Evolutionary conservation across 2,888 invertebrate genomes (phyloP), one percentile per base, ranked within the genome.

Genomic region (Hedychridium roseum): DNA sequence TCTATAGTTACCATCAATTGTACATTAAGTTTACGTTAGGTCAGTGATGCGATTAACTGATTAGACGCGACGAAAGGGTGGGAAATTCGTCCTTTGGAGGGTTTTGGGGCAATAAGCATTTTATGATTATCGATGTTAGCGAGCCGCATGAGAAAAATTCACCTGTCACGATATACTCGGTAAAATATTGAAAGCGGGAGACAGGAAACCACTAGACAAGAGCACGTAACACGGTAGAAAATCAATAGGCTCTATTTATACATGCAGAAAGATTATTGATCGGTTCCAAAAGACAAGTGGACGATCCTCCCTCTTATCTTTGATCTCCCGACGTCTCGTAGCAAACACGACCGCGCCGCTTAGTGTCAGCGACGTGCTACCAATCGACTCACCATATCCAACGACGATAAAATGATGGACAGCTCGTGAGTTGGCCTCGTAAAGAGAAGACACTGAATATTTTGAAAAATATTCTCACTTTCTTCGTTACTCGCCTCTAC

Each of bases 161-260:
- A 27, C 9, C 27, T 12, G 9, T 12, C 9, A 9, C n/a, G 27
- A 9, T 9, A 12, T 27, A 11, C 27, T 9, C 27, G 3, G 3
- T 27, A 12, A 27, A 27, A 27, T 27, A 27, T 27, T 27, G 27
- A 27, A 27, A 27, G 27, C 27, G n/a, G 27, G 27, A 27, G n/a
- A 27, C n/a, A 9, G 23, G 27, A 27, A 12, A 27, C 27, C 9
- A 9, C 27, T 9, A 27, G 9, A 27, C 3, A 3, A 27, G 4
- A 27, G n/a, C 27, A 27, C 27, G 27, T 27, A 11, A 27, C 27
- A 27, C 27, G 9, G 4, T 27, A 12, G 27, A 27, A 27, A 27
- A 27, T 27, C 27, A 27, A 27, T 27, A 27, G 27, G 9, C 27
- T 9, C 27, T 27, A 27, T 27, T 27, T 27, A 27, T 27, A 27